Conservation (phyloP, 2,113 vertebrate species). For the Delphinus delphis region DNA sequence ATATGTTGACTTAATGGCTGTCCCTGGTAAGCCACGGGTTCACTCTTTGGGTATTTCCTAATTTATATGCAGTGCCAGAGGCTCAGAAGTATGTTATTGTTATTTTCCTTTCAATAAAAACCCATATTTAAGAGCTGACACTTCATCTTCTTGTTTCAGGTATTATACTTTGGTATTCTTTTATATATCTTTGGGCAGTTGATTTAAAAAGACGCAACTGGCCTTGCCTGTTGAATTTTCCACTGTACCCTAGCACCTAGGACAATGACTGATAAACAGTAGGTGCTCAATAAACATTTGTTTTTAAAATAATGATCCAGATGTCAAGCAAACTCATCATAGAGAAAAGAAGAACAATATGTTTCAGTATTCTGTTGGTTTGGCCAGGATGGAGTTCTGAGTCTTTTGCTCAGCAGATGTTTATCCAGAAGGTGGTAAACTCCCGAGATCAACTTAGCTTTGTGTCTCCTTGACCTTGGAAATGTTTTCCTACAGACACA, state of each 20-base stretch:
- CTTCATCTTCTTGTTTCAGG: neutral
- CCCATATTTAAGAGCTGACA: neutral
- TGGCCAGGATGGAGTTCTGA: neutral
- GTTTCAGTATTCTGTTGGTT: neutral
- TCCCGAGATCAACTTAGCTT: neutral
- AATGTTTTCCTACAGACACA: constrained; percentile 4
- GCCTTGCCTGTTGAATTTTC: neutral
- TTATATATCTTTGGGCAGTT: neutral
- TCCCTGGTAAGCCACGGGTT: neutral
- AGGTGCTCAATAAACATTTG: neutral
- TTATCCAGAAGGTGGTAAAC: neutral
- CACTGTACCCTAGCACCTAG: neutral
- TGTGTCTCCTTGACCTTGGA: constrained; percentile 17
- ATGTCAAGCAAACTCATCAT: constrained; percentile 50
- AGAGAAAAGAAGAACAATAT: constrained; percentile 29
- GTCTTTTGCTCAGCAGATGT: neutral
- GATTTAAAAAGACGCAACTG: neutral
- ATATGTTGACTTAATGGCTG: neutral
- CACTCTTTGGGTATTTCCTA: neutral
- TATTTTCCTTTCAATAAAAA: neutral
- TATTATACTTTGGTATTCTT: neutral
- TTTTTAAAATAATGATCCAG: constrained; percentile 23
- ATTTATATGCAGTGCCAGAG: neutral
- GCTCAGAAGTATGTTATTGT: neutral
- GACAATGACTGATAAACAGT: neutral